Conservation (phyloP, 1,140 invertebrate genomes). For the Monochamus saltuarius region DNA sequence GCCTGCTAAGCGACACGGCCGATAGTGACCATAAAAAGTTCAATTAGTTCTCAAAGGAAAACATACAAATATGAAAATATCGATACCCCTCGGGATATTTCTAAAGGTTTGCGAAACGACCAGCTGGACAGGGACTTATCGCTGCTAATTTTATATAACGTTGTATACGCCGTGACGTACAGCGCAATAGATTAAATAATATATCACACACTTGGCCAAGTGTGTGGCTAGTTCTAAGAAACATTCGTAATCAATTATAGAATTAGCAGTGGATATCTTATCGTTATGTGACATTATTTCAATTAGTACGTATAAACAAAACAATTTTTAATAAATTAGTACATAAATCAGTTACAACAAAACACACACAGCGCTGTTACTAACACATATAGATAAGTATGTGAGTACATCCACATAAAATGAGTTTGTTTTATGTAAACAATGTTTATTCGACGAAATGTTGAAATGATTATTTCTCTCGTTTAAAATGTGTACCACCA, state of each 20-base stretch:
- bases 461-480: too few species aligned
- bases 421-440: not conserved
- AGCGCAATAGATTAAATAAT: constrained; percentile 1
- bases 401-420: not conserved
- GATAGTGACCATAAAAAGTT: constrained; percentile 23
- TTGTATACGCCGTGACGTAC: constrained; percentile 9
- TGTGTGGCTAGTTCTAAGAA: constrained; percentile 24
- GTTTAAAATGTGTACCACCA: too few species aligned
- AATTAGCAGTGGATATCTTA: constrained; percentile 19
- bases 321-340: too few species aligned
- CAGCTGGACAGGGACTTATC: too few species aligned
- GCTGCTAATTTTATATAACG: too few species aligned
- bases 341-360: too few species aligned
- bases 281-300: not conserved
- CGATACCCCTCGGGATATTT: not conserved
- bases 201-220: constrained; percentile 2
- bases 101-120: too few species aligned
- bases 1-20: constrained; percentile 11
- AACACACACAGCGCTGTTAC: too few species aligned
- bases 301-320: too few species aligned
- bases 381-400: not conserved
- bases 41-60: constrained; percentile 21
- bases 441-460: too few species aligned
- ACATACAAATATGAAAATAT: not conserved
- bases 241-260: constrained; percentile 17